Evolutionary conservation across 2,113 vertebrate species (phyloP).

Genomic region (Acrocephalus arundinaceus): DNA sequence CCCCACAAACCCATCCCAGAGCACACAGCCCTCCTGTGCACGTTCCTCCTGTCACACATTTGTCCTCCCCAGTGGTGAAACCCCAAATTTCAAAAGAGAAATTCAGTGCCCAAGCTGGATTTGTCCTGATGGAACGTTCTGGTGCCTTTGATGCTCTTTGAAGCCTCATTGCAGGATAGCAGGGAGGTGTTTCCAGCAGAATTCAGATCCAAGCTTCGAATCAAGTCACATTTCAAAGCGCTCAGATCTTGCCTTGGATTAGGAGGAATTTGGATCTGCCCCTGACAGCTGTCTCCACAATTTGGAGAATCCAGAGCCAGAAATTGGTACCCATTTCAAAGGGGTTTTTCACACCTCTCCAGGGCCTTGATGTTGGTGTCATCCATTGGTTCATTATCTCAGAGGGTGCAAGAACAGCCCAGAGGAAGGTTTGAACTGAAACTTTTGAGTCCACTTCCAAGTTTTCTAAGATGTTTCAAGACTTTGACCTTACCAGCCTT

Average conservation of each 20-base stretch:
- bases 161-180: background rate
- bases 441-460: background rate
- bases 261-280: slow-evolving; percentile 1
- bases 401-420: background rate
- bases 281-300: background rate
- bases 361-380: background rate
- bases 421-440: background rate
- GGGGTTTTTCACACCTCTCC: background rate
- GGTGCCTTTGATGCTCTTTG: background rate
- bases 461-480: background rate
- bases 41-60: rapidly evolving
- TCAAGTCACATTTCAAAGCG: background rate
- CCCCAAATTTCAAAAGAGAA: rapidly evolving
- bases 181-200: background rate
- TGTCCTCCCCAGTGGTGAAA: background rate
- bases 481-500: background rate
- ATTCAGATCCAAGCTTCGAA: background rate
- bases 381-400: background rate
- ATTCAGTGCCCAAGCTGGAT: background rate
- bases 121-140: background rate
- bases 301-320: slow-evolving; percentile 13
- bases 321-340: background rate
- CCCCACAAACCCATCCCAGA: background rate
- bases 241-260: background rate
- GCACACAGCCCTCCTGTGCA: background rate